Conservation (phyloP, 2,113 vertebrate species). For the Saccopteryx leptura region DNA sequence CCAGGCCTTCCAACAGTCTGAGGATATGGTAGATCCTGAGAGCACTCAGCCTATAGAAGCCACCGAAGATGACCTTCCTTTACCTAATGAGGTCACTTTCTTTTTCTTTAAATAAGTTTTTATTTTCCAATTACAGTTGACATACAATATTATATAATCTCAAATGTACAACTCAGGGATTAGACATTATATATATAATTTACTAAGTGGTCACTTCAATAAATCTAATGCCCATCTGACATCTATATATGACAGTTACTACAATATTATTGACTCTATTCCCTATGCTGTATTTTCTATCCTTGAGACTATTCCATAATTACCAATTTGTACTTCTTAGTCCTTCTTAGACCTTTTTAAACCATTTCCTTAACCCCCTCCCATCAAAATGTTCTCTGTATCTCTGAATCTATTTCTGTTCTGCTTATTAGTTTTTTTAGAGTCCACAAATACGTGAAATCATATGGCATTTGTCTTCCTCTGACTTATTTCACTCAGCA, state of each 20-base stretch:
- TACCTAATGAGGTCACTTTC: neutral
- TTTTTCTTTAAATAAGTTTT: neutral
- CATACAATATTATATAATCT: neutral
- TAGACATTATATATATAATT: neutral
- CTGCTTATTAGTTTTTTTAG: neutral
- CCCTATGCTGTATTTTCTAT: neutral
- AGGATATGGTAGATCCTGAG: neutral
- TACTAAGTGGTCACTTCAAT: neutral
- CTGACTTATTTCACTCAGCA: neutral
- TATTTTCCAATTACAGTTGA: neutral
- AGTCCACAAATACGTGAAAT: neutral
- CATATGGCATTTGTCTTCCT: neutral
- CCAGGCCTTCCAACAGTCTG: neutral
- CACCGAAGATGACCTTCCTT: neutral
- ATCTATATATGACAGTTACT: neutral
- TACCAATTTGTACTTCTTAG: neutral
- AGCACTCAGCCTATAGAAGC: neutral
- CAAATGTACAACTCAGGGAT: neutral
- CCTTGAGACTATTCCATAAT: neutral
- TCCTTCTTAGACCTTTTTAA: neutral
- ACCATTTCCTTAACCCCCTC: neutral
- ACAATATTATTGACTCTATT: neutral
- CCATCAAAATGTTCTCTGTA: neutral
- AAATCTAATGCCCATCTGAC: neutral
- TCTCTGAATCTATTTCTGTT: neutral